These are phyloP conservation scores for Siniperca knerii DNA, from an alignment of 2,113 vertebrate genomes.

Conservation along the genomic window DNA sequence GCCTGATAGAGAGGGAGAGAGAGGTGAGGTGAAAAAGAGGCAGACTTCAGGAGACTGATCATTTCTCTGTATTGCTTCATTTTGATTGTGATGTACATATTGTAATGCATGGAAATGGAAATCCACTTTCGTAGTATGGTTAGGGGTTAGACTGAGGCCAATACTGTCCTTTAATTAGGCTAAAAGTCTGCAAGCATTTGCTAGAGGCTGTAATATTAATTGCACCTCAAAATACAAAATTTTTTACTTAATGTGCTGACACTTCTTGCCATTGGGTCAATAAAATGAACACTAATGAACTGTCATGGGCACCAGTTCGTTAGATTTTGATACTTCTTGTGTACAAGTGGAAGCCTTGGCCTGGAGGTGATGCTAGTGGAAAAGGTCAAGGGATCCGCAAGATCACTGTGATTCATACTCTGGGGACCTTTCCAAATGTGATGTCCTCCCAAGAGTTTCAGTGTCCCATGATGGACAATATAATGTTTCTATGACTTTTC, in stretches of 20 bases:
- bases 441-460: not conserved
- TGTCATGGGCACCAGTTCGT: no score
- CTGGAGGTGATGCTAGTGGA: not conserved
- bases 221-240: not conserved
- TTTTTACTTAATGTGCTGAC: not conserved
- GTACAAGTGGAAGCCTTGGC: not conserved
- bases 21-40: constrained; percentile 12
- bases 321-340: not conserved
- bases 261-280: not conserved
- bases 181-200: not conserved
- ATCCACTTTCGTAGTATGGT: not conserved
- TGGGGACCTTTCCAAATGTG: not conserved
- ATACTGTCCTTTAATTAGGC: not conserved
- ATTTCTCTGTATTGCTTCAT: constrained; percentile 10
- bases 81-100: constrained; percentile 16
- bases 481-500: not conserved
- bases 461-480: not conserved
- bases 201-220: not conserved
- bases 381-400: not conserved
- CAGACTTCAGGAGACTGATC: constrained; percentile 1
- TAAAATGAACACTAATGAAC: not conserved
- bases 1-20: constrained; percentile 53
- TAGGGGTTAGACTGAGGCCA: not conserved
- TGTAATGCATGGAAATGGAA: constrained; percentile 7
- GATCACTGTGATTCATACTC: not conserved